phyloP scores from a whole-genome alignment of 2,888 invertebrate species.

The Atethmia centrago region DNA sequence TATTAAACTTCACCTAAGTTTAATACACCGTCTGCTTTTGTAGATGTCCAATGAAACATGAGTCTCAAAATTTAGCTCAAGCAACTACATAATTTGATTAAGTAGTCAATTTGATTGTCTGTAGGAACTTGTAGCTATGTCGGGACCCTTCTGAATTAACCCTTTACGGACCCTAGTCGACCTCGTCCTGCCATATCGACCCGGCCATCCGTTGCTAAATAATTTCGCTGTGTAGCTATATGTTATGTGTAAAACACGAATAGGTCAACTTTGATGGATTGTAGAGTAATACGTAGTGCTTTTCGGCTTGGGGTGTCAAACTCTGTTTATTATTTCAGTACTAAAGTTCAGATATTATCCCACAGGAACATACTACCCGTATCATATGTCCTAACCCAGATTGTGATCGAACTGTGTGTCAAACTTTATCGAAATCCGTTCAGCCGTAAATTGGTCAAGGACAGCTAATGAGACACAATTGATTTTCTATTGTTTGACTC shows the following conservation, averaged over 20 bases:
- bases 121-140: constrained; percentile 32
- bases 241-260: background rate
- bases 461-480: no score
- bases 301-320: background rate
- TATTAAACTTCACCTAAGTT: no score
- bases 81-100: constrained; percentile 45
- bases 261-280: constrained; percentile 26
- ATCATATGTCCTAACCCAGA: no score
- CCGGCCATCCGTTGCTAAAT: constrained; percentile 51
- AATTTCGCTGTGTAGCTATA: constrained; percentile 30
- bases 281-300: background rate
- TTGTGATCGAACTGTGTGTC: no score
- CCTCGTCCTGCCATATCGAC: constrained; percentile 42
- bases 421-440: background rate
- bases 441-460: no score
- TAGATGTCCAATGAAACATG: no score
- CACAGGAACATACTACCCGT: no score
- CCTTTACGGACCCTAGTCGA: constrained; percentile 51
- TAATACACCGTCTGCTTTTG: no score
- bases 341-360: background rate
- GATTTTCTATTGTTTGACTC: no score
- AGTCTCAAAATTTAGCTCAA: no score
- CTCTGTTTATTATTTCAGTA: background rate
- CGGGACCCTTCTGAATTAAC: constrained; percentile 49
- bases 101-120: constrained; percentile 41